phyloP scores from a whole-genome alignment of 2,113 vertebrate species.

The Sylvietta virens region DNA sequence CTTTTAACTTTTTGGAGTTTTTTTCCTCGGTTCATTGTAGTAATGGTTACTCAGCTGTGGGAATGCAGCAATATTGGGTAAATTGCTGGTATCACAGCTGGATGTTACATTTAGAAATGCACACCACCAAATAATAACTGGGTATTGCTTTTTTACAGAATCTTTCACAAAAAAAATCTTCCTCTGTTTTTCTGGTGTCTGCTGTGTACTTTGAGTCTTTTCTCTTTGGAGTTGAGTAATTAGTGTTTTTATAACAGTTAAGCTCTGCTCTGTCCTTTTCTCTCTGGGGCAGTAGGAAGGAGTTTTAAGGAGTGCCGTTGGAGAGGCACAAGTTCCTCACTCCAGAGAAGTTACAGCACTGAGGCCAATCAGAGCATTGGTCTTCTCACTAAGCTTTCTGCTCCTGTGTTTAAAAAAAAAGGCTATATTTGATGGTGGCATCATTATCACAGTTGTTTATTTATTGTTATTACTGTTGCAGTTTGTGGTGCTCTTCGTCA shows the following conservation, averaged over 20 bases:
- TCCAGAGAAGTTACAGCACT: background rate
- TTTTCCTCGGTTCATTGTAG: background rate
- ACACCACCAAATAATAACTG: background rate
- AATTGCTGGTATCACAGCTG: background rate
- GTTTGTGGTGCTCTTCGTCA: background rate
- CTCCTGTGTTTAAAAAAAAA: background rate
- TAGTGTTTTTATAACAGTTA: background rate
- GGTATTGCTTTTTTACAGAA: background rate
- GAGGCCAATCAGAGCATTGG: background rate
- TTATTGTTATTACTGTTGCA: background rate
- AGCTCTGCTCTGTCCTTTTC: background rate
- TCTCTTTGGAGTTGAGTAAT: background rate
- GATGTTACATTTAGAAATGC: background rate
- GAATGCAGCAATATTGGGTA: background rate
- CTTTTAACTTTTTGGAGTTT: fast-evolving
- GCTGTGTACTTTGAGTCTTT: background rate
- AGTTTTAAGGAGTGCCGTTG: background rate
- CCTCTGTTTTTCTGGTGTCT: background rate
- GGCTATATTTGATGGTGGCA: background rate
- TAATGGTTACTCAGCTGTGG: background rate
- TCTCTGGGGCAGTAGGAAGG: background rate
- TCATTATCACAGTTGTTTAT: background rate
- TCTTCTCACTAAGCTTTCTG: background rate
- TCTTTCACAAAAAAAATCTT: background rate
- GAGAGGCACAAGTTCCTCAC: background rate